Base-by-base conservation (phyloP, 1,140 invertebrate genomes). In the Argopecten irradians region DNA sequence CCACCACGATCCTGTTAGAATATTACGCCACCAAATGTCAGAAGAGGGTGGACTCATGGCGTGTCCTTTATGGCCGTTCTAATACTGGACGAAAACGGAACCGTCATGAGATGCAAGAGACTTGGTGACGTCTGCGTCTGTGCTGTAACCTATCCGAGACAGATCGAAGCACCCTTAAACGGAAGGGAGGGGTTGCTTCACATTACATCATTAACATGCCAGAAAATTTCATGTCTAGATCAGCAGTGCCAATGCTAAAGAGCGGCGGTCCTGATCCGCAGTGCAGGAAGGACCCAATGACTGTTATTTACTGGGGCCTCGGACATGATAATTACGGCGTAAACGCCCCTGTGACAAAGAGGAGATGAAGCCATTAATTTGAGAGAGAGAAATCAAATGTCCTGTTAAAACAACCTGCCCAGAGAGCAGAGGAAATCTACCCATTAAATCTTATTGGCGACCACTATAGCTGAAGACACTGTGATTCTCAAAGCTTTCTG, bases 261-360 rank as follows among this genome's bases (percentile, higher is more conserved):
- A n/a, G 22, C 5, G 28, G 2, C 1, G n/a, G 55, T 71, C 55
- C 55, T 71, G 55, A n/a, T 28, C 55, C n/a, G 55, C 28, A 22
- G 16, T n/a, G 55, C 55, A 71, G 55, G 55, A 22, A 28, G 55
- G 7, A 11, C n/a, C 16, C 55, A 71, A 71, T 71, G 55, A 71
- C 55, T 28, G 55, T 71, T 71, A 71, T 71, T 71, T 71, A 71
- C 1, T 28, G 55, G n/a, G 55, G 55, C 28, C 55, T n/a, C 55
- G 22, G 55, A 71, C 55, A 71, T 71, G 55, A 71, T 71, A 71
- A 71, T 71, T 71, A 71, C 55, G 55, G n/a, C 55, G 28, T n/a
- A 71, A 71, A 71, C 55, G 55, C 55, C 55, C 55, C 55, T 71
- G 55, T 71, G 55, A 71, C 55, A 71, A 71, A 71, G 55, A 71